Percentiles rank a stretch among this genome's conserved stretches.
Conservation (phyloP, 1,140 invertebrate genomes). For the Musca vetustissima region DNA sequence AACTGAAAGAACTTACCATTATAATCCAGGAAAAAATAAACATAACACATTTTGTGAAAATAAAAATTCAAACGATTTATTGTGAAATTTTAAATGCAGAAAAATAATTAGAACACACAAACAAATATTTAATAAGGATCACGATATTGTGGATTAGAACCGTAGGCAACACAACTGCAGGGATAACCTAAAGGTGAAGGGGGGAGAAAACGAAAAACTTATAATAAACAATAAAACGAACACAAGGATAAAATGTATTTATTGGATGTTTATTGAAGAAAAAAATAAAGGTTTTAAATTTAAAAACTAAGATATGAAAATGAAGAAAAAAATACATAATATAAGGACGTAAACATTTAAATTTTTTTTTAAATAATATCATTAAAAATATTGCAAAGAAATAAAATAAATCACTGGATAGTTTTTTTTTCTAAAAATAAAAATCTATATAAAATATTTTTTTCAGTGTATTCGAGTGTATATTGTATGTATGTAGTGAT, state of each 20-base stretch:
- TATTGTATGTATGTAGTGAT: not conserved
- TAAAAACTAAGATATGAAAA: too few species aligned
- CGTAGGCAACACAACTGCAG: constrained; percentile 53
- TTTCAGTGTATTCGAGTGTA: not conserved
- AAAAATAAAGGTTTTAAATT: too few species aligned
- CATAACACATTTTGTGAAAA: too few species aligned
- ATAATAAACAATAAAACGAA: not conserved
- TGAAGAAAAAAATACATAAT: not conserved
- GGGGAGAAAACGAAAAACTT: not conserved
- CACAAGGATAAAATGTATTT: constrained; percentile 14
- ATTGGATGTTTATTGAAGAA: too few species aligned
- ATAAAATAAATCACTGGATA: not conserved
- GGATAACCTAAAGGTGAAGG: constrained; percentile 44
- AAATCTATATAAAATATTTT: not conserved
- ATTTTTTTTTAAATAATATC: too few species aligned
- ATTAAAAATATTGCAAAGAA: not conserved
- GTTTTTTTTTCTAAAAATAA: not conserved
- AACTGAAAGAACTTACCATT: too few species aligned
- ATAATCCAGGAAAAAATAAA: too few species aligned
- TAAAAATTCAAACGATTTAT: not conserved
- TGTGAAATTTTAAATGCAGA: not conserved
- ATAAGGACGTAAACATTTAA: not conserved
- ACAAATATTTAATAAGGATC: constrained; percentile 41
- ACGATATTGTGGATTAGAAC: constrained; percentile 48
- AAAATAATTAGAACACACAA: not conserved